Evolutionary conservation across 1,140 invertebrate genomes (phyloP).

Genomic region (Venturia canescens): DNA sequence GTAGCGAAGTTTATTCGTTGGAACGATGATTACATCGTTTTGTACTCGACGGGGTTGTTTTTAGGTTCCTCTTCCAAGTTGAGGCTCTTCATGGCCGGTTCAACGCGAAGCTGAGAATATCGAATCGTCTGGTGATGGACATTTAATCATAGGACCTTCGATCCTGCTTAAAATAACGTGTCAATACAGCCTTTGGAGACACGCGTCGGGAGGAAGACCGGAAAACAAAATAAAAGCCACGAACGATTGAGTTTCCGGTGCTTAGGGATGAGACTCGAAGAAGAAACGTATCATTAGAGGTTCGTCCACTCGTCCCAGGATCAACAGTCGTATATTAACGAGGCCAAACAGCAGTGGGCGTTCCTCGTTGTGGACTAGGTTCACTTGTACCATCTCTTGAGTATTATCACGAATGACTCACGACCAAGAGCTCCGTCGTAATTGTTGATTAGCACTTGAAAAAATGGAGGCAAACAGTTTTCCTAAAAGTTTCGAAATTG

Average conservation of each 20-base stretch:
- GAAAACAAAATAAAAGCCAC: background rate
- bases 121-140: slow-evolving; percentile 13
- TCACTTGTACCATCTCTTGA: slow-evolving; percentile 39
- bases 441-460: slow-evolving; percentile 47
- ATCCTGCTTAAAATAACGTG: slow-evolving; percentile 6
- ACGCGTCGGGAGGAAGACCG: background rate
- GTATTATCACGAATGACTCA: slow-evolving; percentile 28
- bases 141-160: slow-evolving; percentile 45
- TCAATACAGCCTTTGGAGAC: slow-evolving; percentile 34
- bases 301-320: slow-evolving; percentile 27
- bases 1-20: background rate
- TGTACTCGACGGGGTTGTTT: background rate
- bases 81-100: background rate
- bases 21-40: background rate
- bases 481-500: too few species aligned
- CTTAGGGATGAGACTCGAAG: slow-evolving; percentile 55
- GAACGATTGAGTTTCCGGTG: slow-evolving; percentile 20
- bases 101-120: background rate
- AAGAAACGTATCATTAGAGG: slow-evolving; percentile 61
- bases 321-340: slow-evolving; percentile 40
- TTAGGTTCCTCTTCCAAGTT: background rate
- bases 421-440: slow-evolving; percentile 49
- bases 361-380: background rate
- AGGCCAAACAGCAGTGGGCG: slow-evolving; percentile 54
- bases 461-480: too few species aligned